A percentile compares a stretch with the other conserved stretches of the same genome.
These are phyloP conservation scores for Eupithecia subfuscata DNA, from an alignment of 2,888 invertebrate species.

Conservation along the genomic window DNA sequence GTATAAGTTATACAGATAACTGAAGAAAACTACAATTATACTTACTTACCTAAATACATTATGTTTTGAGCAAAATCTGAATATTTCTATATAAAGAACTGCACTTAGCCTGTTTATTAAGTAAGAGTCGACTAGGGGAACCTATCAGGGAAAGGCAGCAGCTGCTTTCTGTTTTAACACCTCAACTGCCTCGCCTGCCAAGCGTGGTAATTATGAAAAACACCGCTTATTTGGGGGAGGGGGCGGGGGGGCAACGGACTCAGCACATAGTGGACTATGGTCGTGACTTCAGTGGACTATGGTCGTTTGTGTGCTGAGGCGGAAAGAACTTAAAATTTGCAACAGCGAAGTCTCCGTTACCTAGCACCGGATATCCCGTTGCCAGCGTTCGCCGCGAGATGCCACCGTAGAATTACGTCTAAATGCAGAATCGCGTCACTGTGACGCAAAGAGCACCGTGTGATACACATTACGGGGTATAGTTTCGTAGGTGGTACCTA, in stretches of 20 bases:
- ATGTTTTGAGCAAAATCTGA: background rate
- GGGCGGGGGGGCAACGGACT: no score
- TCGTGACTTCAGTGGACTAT: background rate
- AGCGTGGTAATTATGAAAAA: no score
- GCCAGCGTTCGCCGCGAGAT: background rate
- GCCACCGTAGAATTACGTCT: slow-evolving; percentile 36
- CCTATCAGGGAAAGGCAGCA: no score
- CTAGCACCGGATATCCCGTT: slow-evolving; percentile 3
- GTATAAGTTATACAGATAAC: no score
- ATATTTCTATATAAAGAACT: background rate
- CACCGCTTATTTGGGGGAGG: no score
- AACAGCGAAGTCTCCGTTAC: background rate
- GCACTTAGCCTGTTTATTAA: background rate
- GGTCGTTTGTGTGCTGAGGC: background rate
- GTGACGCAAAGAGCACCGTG: slow-evolving; percentile 51
- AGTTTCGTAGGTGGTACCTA: background rate
- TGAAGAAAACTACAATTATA: no score
- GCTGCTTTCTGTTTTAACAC: no score
- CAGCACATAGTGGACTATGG: no score
- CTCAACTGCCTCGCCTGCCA: no score
- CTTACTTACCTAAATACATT: no score
- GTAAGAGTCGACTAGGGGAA: background rate
- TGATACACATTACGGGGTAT: slow-evolving; percentile 26
- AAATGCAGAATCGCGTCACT: slow-evolving; percentile 52
- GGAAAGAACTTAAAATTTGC: background rate